A percentile compares a stretch with the other conserved stretches of the same genome.
phyloP scores from a whole-genome alignment of 2,888 invertebrate species.

The Tetrapedia diversipes region DNA sequence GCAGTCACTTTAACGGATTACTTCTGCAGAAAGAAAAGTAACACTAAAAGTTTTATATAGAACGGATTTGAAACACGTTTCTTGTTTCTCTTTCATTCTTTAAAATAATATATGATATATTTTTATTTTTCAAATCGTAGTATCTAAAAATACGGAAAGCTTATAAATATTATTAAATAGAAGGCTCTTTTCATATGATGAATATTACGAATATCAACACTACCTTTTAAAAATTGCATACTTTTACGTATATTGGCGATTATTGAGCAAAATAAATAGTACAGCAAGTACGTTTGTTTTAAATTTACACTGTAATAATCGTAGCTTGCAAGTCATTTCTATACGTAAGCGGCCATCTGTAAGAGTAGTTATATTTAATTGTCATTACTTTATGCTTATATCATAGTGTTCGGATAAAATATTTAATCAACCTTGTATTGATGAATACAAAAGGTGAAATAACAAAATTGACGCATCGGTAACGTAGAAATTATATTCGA shows the following conservation, averaged over 20 bases:
- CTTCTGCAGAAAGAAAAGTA: slow-evolving; percentile 6
- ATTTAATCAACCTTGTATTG: neutral
- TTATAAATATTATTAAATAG: neutral
- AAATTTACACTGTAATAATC: slow-evolving; percentile 44
- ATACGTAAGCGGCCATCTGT: slow-evolving; percentile 38
- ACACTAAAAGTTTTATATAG: slow-evolving; percentile 8
- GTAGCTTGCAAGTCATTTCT: slow-evolving; percentile 42
- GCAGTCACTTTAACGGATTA: slow-evolving; percentile 44
- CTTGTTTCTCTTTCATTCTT: slow-evolving; percentile 17
- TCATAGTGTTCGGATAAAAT: slow-evolving; percentile 9
- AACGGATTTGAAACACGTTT: slow-evolving; percentile 27
- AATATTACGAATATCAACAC: too few relatives aligned
- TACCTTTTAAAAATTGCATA: too few relatives aligned
- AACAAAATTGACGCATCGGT: neutral
- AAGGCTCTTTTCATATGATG: neutral
- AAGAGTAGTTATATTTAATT: slow-evolving; percentile 41
- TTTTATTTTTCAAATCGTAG: neutral
- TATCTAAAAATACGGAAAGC: neutral
- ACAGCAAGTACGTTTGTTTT: slow-evolving; percentile 24
- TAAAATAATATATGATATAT: neutral
- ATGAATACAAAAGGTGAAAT: neutral
- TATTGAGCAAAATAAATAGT: slow-evolving; percentile 41
- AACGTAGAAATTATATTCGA: too few relatives aligned
- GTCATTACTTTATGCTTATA: slow-evolving; percentile 15
- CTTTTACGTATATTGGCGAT: slow-evolving; percentile 1